These are phyloP conservation scores for Halictus rubicundus DNA, from an alignment of 1,140 invertebrate species.

Conservation along the genomic window DNA sequence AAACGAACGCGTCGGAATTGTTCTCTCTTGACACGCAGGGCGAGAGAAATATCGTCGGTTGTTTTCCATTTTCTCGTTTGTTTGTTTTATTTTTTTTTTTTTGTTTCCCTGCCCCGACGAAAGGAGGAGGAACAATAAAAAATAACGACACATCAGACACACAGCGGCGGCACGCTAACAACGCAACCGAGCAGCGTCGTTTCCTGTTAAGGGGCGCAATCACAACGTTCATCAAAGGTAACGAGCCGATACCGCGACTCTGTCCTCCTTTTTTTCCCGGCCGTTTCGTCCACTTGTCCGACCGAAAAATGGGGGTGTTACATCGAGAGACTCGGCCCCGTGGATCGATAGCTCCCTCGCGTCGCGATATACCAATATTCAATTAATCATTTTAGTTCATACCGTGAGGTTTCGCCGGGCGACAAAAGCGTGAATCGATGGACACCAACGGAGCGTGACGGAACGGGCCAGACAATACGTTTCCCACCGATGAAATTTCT, in stretches of 20 bases:
- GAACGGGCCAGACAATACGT: conserved; percentile 62
- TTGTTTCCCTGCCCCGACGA: too few relatives aligned
- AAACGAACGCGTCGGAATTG: neutral
- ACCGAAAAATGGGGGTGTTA: conserved; percentile 58
- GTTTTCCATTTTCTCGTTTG: too few relatives aligned
- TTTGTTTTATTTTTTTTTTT: too few relatives aligned
- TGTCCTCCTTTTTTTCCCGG: conserved; percentile 12
- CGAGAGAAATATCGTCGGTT: too few relatives aligned
- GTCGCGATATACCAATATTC: conserved; percentile 63
- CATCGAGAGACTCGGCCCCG: conserved; percentile 38
- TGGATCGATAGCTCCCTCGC: conserved; percentile 53
- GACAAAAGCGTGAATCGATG: conserved; percentile 66
- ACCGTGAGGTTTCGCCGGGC: conserved; percentile 58
- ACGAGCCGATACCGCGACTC: conserved; percentile 2
- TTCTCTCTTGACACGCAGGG: too few relatives aligned
- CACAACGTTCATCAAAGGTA: neutral
- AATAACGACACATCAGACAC: too few relatives aligned
- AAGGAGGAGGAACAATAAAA: too few relatives aligned
- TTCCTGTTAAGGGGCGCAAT: neutral
- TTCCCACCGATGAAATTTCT: conserved; percentile 64
- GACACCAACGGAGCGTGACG: conserved; percentile 60
- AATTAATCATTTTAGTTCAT: conserved; percentile 67
- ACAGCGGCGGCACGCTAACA: neutral
- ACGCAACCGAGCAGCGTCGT: neutral
- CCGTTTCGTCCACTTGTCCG: conserved; percentile 42